Conservation (phyloP, 2,797 vertebrate genomes). For the Phrynocephalus guinanensis region DNA sequence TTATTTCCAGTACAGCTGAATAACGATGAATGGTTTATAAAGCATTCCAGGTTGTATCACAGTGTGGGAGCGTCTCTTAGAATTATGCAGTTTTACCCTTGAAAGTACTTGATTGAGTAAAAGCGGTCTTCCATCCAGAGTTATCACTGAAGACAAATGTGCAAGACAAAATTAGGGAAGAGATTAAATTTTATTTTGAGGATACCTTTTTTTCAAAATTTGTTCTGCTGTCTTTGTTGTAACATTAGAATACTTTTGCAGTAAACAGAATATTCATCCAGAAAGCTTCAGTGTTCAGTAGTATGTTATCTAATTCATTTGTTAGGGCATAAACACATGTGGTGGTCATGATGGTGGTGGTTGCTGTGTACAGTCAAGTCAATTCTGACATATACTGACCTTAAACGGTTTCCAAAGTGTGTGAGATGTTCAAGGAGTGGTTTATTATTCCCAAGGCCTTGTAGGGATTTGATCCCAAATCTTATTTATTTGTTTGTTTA, state of each 20-base stretch:
- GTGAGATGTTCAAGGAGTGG: too few species aligned
- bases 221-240: neutral
- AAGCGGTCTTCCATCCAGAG: neutral
- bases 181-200: neutral
- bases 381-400: too few species aligned
- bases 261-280: neutral
- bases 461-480: too few species aligned
- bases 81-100: neutral
- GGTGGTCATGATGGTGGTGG: too few species aligned
- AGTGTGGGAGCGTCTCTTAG: neutral
- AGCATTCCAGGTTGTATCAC: neutral
- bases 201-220: neutral
- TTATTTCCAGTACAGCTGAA: fast-evolving
- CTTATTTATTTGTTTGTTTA: too few species aligned
- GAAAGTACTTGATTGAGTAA: neutral
- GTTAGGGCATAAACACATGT: neutral
- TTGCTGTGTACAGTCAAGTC: too few species aligned
- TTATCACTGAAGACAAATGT: neutral
- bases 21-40: neutral
- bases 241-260: neutral
- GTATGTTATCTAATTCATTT: neutral
- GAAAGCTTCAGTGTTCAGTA: neutral
- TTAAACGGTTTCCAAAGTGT: too few species aligned
- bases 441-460: too few species aligned
- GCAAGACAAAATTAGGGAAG: neutral